Conservation (phyloP, 2,797 vertebrate genomes). For the Propithecus perrieri region DNA sequence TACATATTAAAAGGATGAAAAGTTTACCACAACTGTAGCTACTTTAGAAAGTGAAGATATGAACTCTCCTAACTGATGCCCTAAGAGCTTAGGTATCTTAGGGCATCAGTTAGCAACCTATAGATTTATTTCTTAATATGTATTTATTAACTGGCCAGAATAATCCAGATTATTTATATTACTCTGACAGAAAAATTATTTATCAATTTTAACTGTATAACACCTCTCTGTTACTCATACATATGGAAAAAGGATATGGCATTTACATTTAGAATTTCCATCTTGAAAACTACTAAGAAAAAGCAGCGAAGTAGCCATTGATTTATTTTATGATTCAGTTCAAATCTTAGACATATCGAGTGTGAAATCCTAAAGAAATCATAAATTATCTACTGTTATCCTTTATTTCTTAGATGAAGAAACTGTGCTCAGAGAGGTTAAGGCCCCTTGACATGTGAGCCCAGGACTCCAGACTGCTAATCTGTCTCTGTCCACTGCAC, state of each 20-base stretch:
- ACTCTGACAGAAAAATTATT: background rate
- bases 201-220: background rate
- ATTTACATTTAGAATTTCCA: background rate
- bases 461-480: background rate
- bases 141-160: background rate
- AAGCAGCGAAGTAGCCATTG: background rate
- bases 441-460: background rate
- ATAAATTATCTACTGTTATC: background rate
- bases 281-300: slow-evolving; percentile 9
- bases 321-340: background rate
- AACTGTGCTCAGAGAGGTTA: background rate
- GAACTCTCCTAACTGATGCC: background rate
- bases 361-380: background rate
- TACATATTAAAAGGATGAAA: background rate
- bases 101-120: background rate
- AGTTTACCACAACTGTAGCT: background rate
- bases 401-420: background rate
- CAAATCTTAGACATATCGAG: background rate
- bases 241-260: background rate
- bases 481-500: background rate
- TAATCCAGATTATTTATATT: background rate
- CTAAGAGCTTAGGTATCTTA: background rate
- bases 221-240: background rate
- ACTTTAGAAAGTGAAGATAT: background rate
- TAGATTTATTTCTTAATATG: background rate